phyloP scores from a whole-genome alignment of 2,113 vertebrate genomes.

The Paracanthobrama guichenoti region DNA sequence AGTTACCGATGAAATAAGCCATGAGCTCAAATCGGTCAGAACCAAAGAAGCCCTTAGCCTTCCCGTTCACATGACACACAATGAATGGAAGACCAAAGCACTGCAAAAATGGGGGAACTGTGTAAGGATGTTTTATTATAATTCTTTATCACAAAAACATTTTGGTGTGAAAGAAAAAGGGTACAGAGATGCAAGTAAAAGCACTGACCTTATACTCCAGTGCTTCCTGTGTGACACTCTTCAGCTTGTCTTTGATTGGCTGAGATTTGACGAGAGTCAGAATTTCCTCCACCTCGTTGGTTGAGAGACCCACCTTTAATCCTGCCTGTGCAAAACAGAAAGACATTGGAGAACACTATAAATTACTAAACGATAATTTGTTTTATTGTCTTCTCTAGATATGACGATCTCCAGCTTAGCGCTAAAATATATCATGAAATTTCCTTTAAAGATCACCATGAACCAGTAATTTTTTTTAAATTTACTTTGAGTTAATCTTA shows the following conservation, averaged over 20 bases:
- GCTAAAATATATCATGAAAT: neutral
- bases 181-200: neutral
- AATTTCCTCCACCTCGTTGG: constrained; percentile 67
- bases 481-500: neutral
- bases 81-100: constrained; percentile 86
- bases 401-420: neutral
- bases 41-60: constrained; percentile 85
- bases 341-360: neutral
- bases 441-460: neutral
- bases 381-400: neutral
- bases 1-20: constrained; percentile 83
- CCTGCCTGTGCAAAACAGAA: constrained; percentile 74
- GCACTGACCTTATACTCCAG: constrained; percentile 80
- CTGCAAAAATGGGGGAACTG: constrained; percentile 62
- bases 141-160: neutral
- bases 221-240: constrained; percentile 76
- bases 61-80: constrained; percentile 78
- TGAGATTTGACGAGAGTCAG: constrained; percentile 71
- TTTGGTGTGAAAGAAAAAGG: neutral
- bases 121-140: neutral
- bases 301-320: constrained; percentile 79
- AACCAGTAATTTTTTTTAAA: neutral
- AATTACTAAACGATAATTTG: neutral
- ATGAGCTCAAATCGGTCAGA: constrained; percentile 91
- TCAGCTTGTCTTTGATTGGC: constrained; percentile 84